Evolutionary conservation across 2,797 vertebrate genomes (phyloP).

Genomic region (Clamator glandarius): DNA sequence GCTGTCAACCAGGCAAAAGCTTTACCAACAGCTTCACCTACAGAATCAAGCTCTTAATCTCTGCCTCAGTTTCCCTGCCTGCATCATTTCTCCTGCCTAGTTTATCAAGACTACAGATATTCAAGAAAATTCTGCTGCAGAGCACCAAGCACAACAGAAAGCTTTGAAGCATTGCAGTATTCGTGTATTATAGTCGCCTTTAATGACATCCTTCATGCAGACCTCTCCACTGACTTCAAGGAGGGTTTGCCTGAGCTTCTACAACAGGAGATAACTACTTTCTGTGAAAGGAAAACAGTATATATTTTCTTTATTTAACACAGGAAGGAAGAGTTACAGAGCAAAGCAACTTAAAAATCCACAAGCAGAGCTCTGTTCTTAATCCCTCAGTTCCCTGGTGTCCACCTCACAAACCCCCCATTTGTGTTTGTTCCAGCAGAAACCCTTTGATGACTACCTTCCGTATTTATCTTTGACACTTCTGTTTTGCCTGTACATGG

Average conservation of each 20-base stretch:
- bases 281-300: background rate
- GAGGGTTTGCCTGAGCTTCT: background rate
- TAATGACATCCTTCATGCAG: background rate
- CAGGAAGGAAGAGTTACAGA: accelerated
- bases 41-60: background rate
- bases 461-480: background rate
- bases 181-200: background rate
- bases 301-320: background rate
- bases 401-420: background rate
- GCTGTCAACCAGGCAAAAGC: background rate
- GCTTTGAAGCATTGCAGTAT: background rate
- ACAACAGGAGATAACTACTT: background rate
- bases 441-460: conserved; percentile 26
- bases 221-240: background rate
- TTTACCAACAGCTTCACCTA: background rate
- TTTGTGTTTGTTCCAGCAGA: background rate
- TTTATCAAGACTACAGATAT: background rate
- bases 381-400: background rate
- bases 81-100: background rate
- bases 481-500: background rate
- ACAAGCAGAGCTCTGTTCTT: background rate
- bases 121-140: background rate
- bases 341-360: background rate
- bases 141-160: background rate
- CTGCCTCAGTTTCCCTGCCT: conserved; percentile 7